Evolutionary conservation across 2,797 vertebrate species (phyloP), one percentile per base, ranked within the genome.

Genomic region (Enteromius paludinosus): DNA sequence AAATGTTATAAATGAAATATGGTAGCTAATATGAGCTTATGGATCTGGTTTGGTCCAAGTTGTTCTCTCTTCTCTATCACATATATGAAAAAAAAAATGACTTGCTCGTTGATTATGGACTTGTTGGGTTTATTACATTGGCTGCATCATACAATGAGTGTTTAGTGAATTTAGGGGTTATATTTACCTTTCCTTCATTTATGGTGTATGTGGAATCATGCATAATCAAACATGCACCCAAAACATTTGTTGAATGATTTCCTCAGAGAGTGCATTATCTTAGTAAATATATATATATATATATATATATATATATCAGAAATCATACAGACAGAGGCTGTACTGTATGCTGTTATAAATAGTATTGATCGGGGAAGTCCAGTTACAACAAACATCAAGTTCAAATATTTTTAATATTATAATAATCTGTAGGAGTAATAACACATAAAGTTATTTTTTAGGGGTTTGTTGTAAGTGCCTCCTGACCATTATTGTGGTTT

Each of bases 381-480:
- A 23, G 69, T 33, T 33, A 72, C 70, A 52, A 33, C 28, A n/a
- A 54, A 9, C 71, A 14, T 38, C 52, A 73, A 68, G 35, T 41
- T 64, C 18, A 20, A 45, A 7, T 30, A 30, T 4, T 71, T 54
- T 73, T 35, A 35, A 15, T 35, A 73, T 35, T 52, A 15, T 35
- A n/a, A n/a, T 9, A 45, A 45, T 4, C 25, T 54, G 30, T 35
- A n/a, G 33, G 18, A 18, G 28, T 20, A 35, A 14, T 35, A 33
- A 54, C 20, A 54, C 5, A 1, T 14, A 54, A 33, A n/a, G 12
- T 20, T 15, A 15, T 38, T 38, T 73, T 33, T 15, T 23, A 15
- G 18, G 49, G 49, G 47, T 38, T 73, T 73, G 47, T n/a, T 73
- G 18, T 72, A 8, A 73, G 49, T 73, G 47, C 30, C 30, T 56